These are phyloP conservation scores for Aurelia aurita DNA, from an alignment of 30 jellyfish, hydroid and myxozoan genomes.

Conservation along the genomic window DNA sequence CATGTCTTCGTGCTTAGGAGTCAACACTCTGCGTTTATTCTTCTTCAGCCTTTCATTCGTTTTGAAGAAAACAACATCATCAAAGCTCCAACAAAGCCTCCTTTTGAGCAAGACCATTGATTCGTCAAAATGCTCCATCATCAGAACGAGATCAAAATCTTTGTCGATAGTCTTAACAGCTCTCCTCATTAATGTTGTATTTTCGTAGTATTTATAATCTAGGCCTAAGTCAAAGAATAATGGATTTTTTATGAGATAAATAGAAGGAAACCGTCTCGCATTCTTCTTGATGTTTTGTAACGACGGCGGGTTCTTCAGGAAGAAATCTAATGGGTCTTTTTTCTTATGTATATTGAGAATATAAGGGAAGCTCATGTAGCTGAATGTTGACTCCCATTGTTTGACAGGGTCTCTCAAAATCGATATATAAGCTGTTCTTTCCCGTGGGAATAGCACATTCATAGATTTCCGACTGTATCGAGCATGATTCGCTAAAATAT, in stretches of 20 bases:
- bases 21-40: slow-evolving; percentile 73
- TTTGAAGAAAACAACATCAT: slow-evolving; percentile 94
- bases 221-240: slow-evolving; percentile 93
- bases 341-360: slow-evolving; percentile 73
- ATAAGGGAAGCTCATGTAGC: slow-evolving; percentile 94
- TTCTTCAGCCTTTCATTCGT: slow-evolving; percentile 94
- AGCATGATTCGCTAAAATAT: slow-evolving; percentile 96
- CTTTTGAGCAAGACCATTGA: slow-evolving; percentile 92
- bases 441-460: slow-evolving; percentile 91
- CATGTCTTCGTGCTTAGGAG: slow-evolving; percentile 59
- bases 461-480: slow-evolving; percentile 92
- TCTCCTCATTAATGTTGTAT: slow-evolving; percentile 74
- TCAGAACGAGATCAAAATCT: slow-evolving; percentile 84
- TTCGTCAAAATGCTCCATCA: slow-evolving; percentile 98
- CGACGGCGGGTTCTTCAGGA: slow-evolving; percentile 87
- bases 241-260: slow-evolving; percentile 86
- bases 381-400: slow-evolving; percentile 97
- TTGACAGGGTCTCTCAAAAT: slow-evolving; percentile 93
- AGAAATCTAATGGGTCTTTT: slow-evolving; percentile 87
- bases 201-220: slow-evolving; percentile 75
- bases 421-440: slow-evolving; percentile 73
- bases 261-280: slow-evolving; percentile 84
- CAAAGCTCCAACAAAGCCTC: slow-evolving; percentile 95
- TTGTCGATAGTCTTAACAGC: slow-evolving; percentile 82
- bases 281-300: slow-evolving; percentile 59